A percentile compares a stretch with the other conserved stretches of the same genome.
These are phyloP conservation scores for Zoanthus sociatus DNA, from an alignment of 92 coral and sea anemone genomes.

Conservation along the genomic window DNA sequence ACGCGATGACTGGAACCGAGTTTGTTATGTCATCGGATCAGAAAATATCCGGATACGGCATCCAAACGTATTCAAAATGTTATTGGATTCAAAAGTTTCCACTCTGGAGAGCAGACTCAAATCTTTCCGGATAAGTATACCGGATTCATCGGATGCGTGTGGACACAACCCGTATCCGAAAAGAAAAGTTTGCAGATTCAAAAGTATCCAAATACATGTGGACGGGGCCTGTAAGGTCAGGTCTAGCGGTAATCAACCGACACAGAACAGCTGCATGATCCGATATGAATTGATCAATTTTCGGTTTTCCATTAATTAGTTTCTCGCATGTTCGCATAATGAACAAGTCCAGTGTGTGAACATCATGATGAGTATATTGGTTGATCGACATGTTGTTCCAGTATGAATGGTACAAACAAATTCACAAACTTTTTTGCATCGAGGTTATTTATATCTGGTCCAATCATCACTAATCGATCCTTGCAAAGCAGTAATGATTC, in stretches of 20 bases:
- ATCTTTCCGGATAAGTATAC: no score
- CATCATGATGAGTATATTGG: conserved; percentile 50
- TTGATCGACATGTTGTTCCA: conserved; percentile 60
- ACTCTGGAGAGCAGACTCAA: no score
- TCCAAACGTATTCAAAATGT: no score
- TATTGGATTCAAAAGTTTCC: no score
- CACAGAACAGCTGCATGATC: conserved; percentile 64
- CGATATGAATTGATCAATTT: conserved; percentile 52
- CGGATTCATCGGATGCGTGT: no score
- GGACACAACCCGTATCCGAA: no score
- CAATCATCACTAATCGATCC: conserved; percentile 30
- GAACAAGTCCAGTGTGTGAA: conserved; percentile 59
- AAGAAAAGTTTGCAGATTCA: no score
- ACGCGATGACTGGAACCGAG: no score
- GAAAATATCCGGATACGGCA: no score
- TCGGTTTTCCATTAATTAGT: conserved; percentile 13
- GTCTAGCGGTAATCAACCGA: neutral
- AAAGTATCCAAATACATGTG: no score
- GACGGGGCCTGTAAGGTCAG: neutral
- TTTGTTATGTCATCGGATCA: no score
- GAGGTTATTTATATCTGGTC: conserved; percentile 34
- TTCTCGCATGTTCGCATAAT: conserved; percentile 35
- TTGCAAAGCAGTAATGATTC: conserved; percentile 17
- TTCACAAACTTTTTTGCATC: conserved; percentile 51
- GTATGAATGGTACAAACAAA: conserved; percentile 47